Base-by-base conservation (phyloP, 30 jellyfish, hydroid and myxozoan genomes). In the Clytia hemisphaerica region DNA sequence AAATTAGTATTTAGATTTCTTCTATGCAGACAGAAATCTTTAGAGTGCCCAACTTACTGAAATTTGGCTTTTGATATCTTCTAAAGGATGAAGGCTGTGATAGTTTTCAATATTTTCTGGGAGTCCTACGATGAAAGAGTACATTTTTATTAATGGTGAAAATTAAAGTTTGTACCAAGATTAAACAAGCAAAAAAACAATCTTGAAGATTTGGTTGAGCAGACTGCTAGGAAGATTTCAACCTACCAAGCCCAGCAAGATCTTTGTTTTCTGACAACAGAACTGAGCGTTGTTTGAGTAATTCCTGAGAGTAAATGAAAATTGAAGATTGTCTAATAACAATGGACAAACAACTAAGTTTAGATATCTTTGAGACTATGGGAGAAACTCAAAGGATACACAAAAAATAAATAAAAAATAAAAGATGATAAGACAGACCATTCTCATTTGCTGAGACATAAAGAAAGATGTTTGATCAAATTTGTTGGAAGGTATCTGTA, bases 101-200 rank as follows among this genome's bases (percentile, higher is more conserved):
- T 85, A 85, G 0, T 86, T 58, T 50, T 85, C 95, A 63, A 85
- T 86, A 38, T 57, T 67, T 26, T 80, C 91, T 27, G 95, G 95
- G 31, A 85, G 59, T 61, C 93, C 95, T 85, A 30, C n/a, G 38
- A 61, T 6, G 65, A 47, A 30, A 48, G 4, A 44, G 55, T 47
- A 27, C 0, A 44, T 55, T 40, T 24, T 0, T 25, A 61, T 21
- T 0, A 24, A 64, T 77, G 77, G 16, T 18, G 6, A 1, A 24
- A 33, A 10, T 29, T 24, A 72, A 10, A 29, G 32, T 19, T 19
- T 26, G 10, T 25, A 7, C 21, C 19, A 26, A 71, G n/a, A 25
- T 3, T 10, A 18, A 12, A 53, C n/a, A 6, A 60, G 31, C 44
- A n/a, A 38, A 0, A 45, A 42, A 7, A 67, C 9, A 9, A 18